phyloP scores from a whole-genome alignment of 2,888 invertebrate species.

The Cotesia congregata region DNA sequence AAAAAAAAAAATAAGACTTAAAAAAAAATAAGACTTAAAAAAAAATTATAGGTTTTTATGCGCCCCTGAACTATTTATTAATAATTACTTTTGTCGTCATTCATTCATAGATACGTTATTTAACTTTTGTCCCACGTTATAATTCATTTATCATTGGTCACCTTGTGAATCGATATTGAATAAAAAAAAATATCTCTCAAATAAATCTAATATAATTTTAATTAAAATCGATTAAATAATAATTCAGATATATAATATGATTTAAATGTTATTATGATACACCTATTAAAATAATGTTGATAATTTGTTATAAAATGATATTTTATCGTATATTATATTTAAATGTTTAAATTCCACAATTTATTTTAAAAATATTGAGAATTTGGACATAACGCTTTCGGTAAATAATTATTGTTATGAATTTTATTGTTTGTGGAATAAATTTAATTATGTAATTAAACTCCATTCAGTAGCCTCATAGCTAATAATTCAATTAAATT shows the following conservation, averaged over 20 bases:
- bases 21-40: too few relatives aligned
- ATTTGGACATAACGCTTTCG: constrained; percentile 17
- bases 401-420: not conserved
- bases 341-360: not conserved
- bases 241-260: constrained; percentile 32
- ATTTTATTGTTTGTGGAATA: not conserved
- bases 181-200: constrained; percentile 7
- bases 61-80: not conserved
- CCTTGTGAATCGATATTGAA: constrained; percentile 23
- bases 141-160: constrained; percentile 28
- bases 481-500: not conserved
- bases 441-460: not conserved
- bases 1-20: too few relatives aligned
- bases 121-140: constrained; percentile 28
- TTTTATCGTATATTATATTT: not conserved
- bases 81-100: constrained; percentile 27
- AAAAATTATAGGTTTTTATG: too few relatives aligned
- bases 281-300: constrained; percentile 22
- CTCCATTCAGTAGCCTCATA: not conserved
- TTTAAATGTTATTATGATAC: constrained; percentile 35
- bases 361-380: constrained; percentile 21
- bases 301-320: constrained; percentile 6
- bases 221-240: constrained; percentile 23
- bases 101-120: constrained; percentile 28
- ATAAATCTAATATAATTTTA: constrained; percentile 12